These are phyloP conservation scores for Malurus cyaneus DNA, from an alignment of 2,113 vertebrate genomes.

Conservation along the genomic window DNA sequence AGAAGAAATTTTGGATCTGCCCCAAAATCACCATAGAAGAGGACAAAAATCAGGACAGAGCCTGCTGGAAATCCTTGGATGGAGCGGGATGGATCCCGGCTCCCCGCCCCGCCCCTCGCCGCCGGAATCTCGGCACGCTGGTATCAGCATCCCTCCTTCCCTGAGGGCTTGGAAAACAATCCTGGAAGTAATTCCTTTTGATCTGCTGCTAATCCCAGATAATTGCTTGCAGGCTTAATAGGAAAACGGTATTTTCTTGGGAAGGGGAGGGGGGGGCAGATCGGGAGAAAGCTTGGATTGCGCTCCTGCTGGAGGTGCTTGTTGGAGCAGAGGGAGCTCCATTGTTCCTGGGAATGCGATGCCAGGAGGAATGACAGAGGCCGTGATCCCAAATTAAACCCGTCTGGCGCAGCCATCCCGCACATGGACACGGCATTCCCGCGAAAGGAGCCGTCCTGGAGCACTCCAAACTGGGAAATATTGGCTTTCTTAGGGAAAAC, in stretches of 20 bases:
- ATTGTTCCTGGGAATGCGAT: neutral
- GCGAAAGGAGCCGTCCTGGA: neutral
- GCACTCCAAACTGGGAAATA: accelerated
- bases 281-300: slow-evolving; percentile 19
- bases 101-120: too few relatives aligned
- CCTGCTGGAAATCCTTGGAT: neutral
- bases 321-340: neutral
- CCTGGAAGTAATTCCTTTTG: slow-evolving; percentile 69
- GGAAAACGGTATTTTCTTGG: slow-evolving; percentile 66
- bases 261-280: neutral
- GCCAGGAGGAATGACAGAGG: slow-evolving; percentile 2
- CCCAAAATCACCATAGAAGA: neutral
- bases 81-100: neutral
- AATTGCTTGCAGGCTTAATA: slow-evolving; percentile 73
- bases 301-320: neutral
- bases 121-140: neutral
- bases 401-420: neutral
- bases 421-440: neutral
- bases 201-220: slow-evolving; percentile 76
- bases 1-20: too few relatives aligned
- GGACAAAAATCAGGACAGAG: neutral
- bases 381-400: neutral
- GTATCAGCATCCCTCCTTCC: slow-evolving; percentile 52
- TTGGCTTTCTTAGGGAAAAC: accelerated
- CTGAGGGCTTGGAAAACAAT: slow-evolving; percentile 68